A percentile compares a stretch with the other conserved stretches of the same genome.
These are phyloP conservation scores for Morpho deidamia DNA, from an alignment of 2,888 invertebrate genomes.

Conservation along the genomic window DNA sequence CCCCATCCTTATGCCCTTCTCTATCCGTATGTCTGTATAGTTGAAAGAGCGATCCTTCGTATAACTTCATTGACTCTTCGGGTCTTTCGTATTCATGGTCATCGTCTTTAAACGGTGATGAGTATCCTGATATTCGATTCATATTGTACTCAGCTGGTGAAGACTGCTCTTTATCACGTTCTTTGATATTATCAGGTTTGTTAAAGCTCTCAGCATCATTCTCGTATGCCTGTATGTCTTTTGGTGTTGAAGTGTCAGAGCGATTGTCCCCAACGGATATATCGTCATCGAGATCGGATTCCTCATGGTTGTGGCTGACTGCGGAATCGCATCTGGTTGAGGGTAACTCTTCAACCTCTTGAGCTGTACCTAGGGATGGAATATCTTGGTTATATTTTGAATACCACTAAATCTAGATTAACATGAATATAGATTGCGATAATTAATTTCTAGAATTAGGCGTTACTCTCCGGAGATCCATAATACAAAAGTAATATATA, in stretches of 20 bases:
- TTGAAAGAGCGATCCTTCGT: conserved; percentile 62
- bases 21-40: conserved; percentile 52
- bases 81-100: conserved; percentile 52
- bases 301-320: conserved; percentile 45
- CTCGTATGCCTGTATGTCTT: conserved; percentile 37
- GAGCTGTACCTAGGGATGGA: conserved; percentile 39
- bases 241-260: conserved; percentile 58
- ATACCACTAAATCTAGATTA: no score
- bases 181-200: conserved; percentile 32
- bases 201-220: conserved; percentile 34
- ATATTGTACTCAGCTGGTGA: conserved; percentile 51
- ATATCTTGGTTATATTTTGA: background rate
- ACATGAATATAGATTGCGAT: no score
- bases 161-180: conserved; percentile 39
- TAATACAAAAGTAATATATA: no score
- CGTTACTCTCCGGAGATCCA: no score
- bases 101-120: conserved; percentile 63
- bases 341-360: conserved; percentile 43
- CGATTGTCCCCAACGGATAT: conserved; percentile 69
- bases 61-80: conserved; percentile 56
- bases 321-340: conserved; percentile 37
- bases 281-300: conserved; percentile 60
- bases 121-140: conserved; percentile 50
- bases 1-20: conserved; percentile 49
- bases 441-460: no score